Conservation (phyloP, 2,888 invertebrate genomes). For the Drosophila neonasuta region DNA sequence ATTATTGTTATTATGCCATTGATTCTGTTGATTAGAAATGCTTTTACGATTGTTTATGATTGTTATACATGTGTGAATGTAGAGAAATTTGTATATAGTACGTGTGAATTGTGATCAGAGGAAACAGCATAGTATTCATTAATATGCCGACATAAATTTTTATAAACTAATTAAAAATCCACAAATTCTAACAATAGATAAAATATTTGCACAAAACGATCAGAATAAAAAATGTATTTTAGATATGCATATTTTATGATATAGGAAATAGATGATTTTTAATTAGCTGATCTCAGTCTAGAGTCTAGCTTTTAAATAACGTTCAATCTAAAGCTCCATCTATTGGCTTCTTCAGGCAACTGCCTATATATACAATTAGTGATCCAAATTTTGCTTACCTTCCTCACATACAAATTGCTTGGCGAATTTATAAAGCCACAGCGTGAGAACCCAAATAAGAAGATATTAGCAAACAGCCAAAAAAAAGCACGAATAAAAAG, state of each 20-base stretch:
- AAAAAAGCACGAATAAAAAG: constrained; percentile 14
- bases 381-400: constrained; percentile 19
- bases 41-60: background rate
- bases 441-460: constrained; percentile 54
- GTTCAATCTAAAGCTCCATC: background rate
- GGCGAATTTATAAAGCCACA: constrained; percentile 47
- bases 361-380: background rate
- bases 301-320: background rate
- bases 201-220: background rate
- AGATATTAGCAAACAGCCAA: constrained; percentile 48
- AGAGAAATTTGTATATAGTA: background rate
- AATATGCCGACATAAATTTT: background rate
- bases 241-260: no score
- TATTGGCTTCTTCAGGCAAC: background rate
- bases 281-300: background rate
- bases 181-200: background rate
- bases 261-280: background rate
- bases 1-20: background rate
- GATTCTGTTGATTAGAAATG: constrained; percentile 1
- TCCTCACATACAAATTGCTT: constrained; percentile 20
- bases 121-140: background rate
- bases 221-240: background rate
- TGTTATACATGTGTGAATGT: background rate
- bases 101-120: background rate
- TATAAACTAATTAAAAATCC: background rate